Evolutionary conservation across 2,113 vertebrate genomes (phyloP).

Genomic region (Anoplopoma fimbria): DNA sequence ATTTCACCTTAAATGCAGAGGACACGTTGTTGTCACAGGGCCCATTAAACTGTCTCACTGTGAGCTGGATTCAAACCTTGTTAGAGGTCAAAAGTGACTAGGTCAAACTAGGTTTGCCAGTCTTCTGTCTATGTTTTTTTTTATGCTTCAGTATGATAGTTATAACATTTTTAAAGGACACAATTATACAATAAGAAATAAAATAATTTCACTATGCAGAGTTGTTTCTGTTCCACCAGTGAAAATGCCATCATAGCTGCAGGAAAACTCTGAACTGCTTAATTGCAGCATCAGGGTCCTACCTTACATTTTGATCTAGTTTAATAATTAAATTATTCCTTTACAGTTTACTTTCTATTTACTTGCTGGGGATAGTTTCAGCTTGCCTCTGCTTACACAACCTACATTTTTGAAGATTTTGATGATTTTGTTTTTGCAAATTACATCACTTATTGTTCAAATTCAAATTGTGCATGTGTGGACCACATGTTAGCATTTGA

Average conservation of each 20-base stretch:
- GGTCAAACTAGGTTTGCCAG: neutral
- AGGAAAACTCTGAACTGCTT: neutral
- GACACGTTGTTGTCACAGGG: neutral
- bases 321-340: neutral
- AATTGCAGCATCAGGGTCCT: neutral
- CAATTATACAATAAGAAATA: neutral
- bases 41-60: neutral
- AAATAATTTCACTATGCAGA: neutral
- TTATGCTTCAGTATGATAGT: neutral
- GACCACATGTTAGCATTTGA: neutral
- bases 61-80: neutral
- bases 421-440: slow-evolving; percentile 1
- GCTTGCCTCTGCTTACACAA: neutral
- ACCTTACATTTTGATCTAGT: neutral
- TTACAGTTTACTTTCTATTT: neutral
- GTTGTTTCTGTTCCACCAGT: neutral
- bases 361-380: neutral
- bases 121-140: neutral
- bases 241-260: neutral
- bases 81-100: neutral
- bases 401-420: neutral
- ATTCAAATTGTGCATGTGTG: neutral
- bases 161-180: neutral
- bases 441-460: neutral
- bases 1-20: slow-evolving; percentile 32